Evolutionary conservation across 1,140 invertebrate genomes (phyloP).

Genomic region (Brachionus manjavacas): DNA sequence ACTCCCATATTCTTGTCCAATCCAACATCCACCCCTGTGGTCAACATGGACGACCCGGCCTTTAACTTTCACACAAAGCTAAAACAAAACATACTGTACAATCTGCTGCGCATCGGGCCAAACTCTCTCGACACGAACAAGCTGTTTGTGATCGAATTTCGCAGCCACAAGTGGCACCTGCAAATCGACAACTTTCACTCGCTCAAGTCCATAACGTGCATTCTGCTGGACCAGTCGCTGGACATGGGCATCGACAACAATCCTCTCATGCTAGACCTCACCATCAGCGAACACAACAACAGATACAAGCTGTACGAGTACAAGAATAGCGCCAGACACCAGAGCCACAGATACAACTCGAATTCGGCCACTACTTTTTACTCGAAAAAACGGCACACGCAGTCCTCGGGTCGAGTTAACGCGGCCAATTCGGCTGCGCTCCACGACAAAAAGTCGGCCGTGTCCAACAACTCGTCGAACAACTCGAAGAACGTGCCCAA

Average conservation of each 20-base stretch:
- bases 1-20: conserved; percentile 12
- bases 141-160: conserved; percentile 40
- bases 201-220: conserved; percentile 34
- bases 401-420: not conserved
- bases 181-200: conserved; percentile 41
- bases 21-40: not conserved
- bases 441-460: not conserved
- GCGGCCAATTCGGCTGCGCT: not conserved
- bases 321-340: not conserved
- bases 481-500: not conserved
- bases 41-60: not conserved
- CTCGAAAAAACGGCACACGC: not conserved
- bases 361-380: not conserved
- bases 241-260: conserved; percentile 40
- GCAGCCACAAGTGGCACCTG: conserved; percentile 14
- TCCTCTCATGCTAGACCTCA: conserved; percentile 24
- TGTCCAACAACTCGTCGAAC: conserved; percentile 18
- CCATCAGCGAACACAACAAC: conserved; percentile 18
- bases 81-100: not conserved
- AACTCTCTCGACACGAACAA: conserved; percentile 18
- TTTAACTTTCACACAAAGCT: not conserved
- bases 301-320: not conserved
- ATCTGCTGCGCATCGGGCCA: not conserved
- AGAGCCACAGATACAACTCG: not conserved
- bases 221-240: conserved; percentile 5